Base-by-base conservation (phyloP, 2,113 vertebrate genomes). In the Pelusios castaneus region DNA sequence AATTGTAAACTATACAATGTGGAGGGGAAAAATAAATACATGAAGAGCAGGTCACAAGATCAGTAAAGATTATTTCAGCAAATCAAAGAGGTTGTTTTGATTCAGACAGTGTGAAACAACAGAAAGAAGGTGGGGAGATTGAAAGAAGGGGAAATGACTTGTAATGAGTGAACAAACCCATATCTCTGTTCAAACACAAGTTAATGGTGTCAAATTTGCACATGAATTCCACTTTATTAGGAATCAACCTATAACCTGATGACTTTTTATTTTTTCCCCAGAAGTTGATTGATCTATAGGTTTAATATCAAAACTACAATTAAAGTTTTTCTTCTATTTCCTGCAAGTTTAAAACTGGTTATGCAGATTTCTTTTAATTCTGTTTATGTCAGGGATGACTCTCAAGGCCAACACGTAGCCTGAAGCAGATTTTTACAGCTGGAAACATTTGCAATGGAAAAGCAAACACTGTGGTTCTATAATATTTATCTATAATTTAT, bases 281-380 rank as follows among this genome's bases (percentile, higher is more conserved):
- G 51, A 52, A 81, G 14, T 84, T 1, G 83, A 4, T 45, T 3
- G 79, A 54, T 80, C 5, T 86, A 67, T 76, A 67, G 67, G 80
- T 89, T 91, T 94, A 94, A 83, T 79, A 79, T 1, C 13, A 70
- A 14, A 54, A 90, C n/a, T 52, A 82, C 60, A 93, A 87, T 67
- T 86, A 88, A 91, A 95, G 67, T 85, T 2, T 67, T 78, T 5
- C 6, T 31, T 52, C 89, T 75, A n/a, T 85, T 94, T 92, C 77
- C 56, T 45, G 82, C 84, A 89, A 67, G 38, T 91, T 91, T 94
- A 63, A 56, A 88, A 85, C 21, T 81, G 31, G 12, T 47, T 83
- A 27, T 93, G 87, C 79, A 84, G 60, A 10, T 2, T 27, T 91
- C n/a, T 93, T 91, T 92, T 91, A 52, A 38, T 88, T 88, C 49